These are phyloP conservation scores for Planiliza haematocheilus DNA, from an alignment of 2,113 vertebrate species.

Conservation along the genomic window DNA sequence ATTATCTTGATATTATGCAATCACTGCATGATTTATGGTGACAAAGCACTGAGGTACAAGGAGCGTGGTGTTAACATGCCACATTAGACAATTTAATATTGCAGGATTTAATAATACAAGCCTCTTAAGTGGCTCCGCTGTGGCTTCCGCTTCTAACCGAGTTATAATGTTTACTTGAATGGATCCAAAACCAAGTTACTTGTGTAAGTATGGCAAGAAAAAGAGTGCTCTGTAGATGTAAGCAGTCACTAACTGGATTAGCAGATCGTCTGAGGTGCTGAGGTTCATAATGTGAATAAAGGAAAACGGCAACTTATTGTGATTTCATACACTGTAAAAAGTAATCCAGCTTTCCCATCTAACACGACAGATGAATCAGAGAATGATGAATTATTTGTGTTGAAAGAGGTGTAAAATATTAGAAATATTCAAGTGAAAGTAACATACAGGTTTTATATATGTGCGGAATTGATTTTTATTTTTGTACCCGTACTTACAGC, in stretches of 20 bases:
- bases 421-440: no score
- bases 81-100: background rate
- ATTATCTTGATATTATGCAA: background rate
- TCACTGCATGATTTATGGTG: background rate
- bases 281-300: background rate
- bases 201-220: conserved; percentile 20
- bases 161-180: conserved; percentile 22
- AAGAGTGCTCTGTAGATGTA: conserved; percentile 20
- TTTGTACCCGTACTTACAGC: background rate
- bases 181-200: conserved; percentile 21
- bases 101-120: background rate
- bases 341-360: no score
- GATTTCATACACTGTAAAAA: no score
- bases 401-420: no score
- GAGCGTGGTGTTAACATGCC: background rate
- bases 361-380: no score
- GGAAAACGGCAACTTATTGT: background rate
- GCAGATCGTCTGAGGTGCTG: background rate
- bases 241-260: conserved; percentile 23
- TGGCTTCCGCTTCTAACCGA: background rate
- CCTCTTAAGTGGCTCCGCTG: conserved; percentile 4
- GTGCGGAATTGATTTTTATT: background rate
- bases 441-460: background rate
- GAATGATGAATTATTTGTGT: no score
- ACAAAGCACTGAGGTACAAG: background rate